Evolutionary conservation across 1,140 invertebrate genomes (phyloP), one percentile per base, ranked within the genome.

Genomic region (Melanaphis sacchari): DNA sequence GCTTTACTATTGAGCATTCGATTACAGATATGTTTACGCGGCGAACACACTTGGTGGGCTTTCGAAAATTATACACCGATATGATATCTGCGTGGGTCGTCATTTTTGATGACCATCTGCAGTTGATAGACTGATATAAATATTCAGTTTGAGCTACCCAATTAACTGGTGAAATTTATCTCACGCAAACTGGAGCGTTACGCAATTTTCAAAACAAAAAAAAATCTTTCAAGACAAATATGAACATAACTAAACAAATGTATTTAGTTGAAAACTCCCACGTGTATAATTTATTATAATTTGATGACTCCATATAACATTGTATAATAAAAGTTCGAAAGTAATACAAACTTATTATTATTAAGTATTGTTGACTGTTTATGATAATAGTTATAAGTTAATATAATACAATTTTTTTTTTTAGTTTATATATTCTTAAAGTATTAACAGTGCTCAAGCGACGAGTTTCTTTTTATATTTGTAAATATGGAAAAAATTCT

Each of bases 51-150:
- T 76, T 15, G 59, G 59, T 76, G 59, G 59, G 59, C 31, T n/a
- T n/a, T n/a, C 59, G 59, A 76, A n/a, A 76, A 76, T 76, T 76
- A 76, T 76, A 15, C n/a, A n/a, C 59, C 59, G 59, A 76, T 76
- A n/a, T 76, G 31, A 76, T 76, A 76, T n/a, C 31, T n/a, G 59
- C 31, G 59, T 76, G 31, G 59, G 59, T 1, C 18, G 0, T n/a
- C 59, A 76, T 76, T 76, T 76, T 76, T n/a, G 59, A n/a, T 76
- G 59, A 76, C 59, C 59, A 76, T 76, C 59, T 76, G 59, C 31
- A 66, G 59, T 31, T 66, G 59, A 66, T n/a, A 15, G 15, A n/a
- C 59, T 18, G 59, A 76, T 76, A 76, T 76, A 76, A 76, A 76
- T 76, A 76, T n/a, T 76, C 15, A n/a, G 5, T 76, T 76, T 76